phyloP scores from a whole-genome alignment of 2,113 vertebrate species.

The Myodes glareolus region DNA sequence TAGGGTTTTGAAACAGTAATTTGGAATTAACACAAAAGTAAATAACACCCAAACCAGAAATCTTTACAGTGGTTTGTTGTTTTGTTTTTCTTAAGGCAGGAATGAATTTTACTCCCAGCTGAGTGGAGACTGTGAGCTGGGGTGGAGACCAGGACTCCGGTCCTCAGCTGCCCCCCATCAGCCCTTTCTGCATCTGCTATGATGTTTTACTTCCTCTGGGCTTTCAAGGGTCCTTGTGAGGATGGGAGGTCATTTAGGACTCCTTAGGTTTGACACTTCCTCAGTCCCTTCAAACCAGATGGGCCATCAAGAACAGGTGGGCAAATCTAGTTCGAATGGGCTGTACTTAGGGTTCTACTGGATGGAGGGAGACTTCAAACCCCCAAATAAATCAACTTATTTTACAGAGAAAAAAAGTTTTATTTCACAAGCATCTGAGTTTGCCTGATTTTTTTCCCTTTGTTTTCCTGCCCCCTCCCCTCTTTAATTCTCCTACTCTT shows the following conservation, averaged over 20 bases:
- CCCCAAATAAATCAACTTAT: background rate
- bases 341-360: background rate
- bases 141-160: background rate
- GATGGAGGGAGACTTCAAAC: background rate
- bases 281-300: background rate
- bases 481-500: background rate
- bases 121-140: background rate
- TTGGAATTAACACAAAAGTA: background rate
- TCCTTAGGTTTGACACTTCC: background rate
- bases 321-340: background rate
- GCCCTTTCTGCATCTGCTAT: too few relatives aligned
- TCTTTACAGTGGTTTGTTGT: background rate
- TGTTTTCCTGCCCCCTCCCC: rapidly evolving
- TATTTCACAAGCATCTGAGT: background rate
- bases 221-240: too few relatives aligned
- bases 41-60: background rate
- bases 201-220: background rate
- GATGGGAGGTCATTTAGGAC: background rate
- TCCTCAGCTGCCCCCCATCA: background rate
- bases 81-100: background rate
- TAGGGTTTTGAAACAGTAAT: background rate
- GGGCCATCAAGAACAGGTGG: background rate
- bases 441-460: background rate
- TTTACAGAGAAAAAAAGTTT: background rate
- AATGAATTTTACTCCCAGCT: background rate